Conservation (phyloP, 1,140 invertebrate species). For the Drosophila baimaii region DNA sequence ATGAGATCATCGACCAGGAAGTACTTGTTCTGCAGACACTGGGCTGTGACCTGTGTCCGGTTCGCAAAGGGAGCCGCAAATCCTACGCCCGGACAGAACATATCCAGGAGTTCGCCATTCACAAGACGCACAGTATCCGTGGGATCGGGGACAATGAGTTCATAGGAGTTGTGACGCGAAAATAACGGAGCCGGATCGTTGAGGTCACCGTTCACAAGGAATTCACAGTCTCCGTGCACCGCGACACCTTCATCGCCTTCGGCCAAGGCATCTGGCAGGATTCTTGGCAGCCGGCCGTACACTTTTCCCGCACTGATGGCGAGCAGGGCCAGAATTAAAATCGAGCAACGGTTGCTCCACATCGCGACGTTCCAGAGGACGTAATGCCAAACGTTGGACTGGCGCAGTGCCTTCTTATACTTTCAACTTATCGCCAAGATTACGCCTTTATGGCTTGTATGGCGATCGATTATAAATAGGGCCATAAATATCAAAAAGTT, state of each 20-base stretch:
- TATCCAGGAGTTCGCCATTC: conserved; percentile 73
- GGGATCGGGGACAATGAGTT: conserved; percentile 70
- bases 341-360: conserved; percentile 48
- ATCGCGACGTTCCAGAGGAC: conserved; percentile 30
- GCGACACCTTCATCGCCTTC: conserved; percentile 60
- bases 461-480: conserved; percentile 9
- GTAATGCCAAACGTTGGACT: conserved; percentile 26
- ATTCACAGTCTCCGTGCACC: conserved; percentile 71
- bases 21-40: conserved; percentile 74
- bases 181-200: conserved; percentile 74
- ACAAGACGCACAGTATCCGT: conserved; percentile 65
- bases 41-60: conserved; percentile 58
- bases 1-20: conserved; percentile 71
- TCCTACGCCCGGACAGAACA: conserved; percentile 67
- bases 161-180: conserved; percentile 52
- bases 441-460: conserved; percentile 19
- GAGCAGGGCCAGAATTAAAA: conserved; percentile 58
- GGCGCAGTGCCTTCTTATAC: conserved; percentile 47
- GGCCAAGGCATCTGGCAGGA: conserved; percentile 43
- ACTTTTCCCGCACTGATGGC: conserved; percentile 16
- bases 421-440: conserved; percentile 20
- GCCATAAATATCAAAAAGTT: conserved; percentile 19
- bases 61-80: conserved; percentile 66
- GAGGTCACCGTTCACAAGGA: conserved; percentile 73
- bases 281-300: conserved; percentile 32